These are phyloP conservation scores for Drosophila lini DNA, from an alignment of 1,140 invertebrate species.

Conservation along the genomic window DNA sequence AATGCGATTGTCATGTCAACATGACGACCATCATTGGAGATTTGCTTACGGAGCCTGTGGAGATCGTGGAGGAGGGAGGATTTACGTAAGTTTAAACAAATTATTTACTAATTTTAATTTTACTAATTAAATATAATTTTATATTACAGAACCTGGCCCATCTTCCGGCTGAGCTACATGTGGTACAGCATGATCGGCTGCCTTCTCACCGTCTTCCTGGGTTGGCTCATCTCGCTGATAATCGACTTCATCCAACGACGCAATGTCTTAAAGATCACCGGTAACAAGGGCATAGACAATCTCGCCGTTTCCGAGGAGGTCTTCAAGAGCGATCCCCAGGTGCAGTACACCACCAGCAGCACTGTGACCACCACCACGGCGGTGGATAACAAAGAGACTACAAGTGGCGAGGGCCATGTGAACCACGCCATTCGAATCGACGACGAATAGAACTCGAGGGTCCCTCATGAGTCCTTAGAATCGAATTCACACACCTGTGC, in stretches of 20 bases:
- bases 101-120: not conserved
- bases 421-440: slow-evolving; percentile 76
- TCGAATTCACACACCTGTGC: not conserved
- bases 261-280: slow-evolving; percentile 70
- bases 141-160: slow-evolving; percentile 84
- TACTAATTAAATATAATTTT: not conserved
- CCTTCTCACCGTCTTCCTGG: slow-evolving; percentile 88
- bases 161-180: slow-evolving; percentile 88
- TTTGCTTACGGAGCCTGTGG: slow-evolving; percentile 49
- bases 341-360: slow-evolving; percentile 40
- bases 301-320: slow-evolving; percentile 56
- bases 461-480: slow-evolving; percentile 1
- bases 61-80: slow-evolving; percentile 17
- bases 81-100: slow-evolving; percentile 64
- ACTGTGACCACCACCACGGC: slow-evolving; percentile 15
- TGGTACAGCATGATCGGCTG: slow-evolving; percentile 91
- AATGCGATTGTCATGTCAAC: slow-evolving; percentile 84
- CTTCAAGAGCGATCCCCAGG: slow-evolving; percentile 51
- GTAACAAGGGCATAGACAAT: slow-evolving; percentile 85
- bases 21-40: slow-evolving; percentile 60
- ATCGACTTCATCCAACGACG: slow-evolving; percentile 86
- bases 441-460: slow-evolving; percentile 56
- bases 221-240: slow-evolving; percentile 89
- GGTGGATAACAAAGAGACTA: slow-evolving; percentile 21
- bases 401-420: slow-evolving; percentile 55